Evolutionary conservation across 1,140 invertebrate genomes (phyloP).

Genomic region (Formica exsecta): DNA sequence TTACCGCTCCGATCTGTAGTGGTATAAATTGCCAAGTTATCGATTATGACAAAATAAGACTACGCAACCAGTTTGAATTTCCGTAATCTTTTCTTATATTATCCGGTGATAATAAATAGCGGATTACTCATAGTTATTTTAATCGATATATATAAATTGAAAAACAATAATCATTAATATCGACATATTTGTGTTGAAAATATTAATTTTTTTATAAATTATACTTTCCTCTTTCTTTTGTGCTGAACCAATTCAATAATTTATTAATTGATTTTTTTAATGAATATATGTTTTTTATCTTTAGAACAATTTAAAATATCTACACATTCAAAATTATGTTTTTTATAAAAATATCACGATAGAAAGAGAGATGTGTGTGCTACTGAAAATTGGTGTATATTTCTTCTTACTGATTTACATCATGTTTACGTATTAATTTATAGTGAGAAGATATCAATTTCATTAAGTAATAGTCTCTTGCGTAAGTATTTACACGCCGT

Average conservation of each 20-base stretch:
- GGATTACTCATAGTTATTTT: background rate
- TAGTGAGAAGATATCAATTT: background rate
- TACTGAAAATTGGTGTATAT: background rate
- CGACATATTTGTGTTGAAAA: background rate
- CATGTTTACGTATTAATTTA: conserved; percentile 14
- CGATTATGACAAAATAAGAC: background rate
- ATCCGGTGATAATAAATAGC: background rate
- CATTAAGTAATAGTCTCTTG: background rate
- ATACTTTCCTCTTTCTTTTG: background rate
- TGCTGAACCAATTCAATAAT: background rate
- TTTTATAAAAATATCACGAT: background rate
- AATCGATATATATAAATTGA: background rate
- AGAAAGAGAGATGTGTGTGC: no score
- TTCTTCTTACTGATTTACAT: background rate
- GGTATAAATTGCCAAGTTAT: conserved; percentile 1
- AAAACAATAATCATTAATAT: background rate
- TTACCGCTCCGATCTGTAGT: background rate
- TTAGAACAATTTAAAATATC: background rate
- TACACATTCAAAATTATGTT: background rate
- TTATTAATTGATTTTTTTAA: background rate
- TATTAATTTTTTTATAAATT: background rate
- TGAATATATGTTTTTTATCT: background rate
- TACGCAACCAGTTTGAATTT: background rate
- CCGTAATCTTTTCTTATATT: background rate
- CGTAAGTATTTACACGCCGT: no score